Percentiles rank a stretch among this genome's conserved stretches.
These are phyloP conservation scores for Neoaliturus tenellus DNA, from an alignment of 2,888 invertebrate species.

Conservation along the genomic window DNA sequence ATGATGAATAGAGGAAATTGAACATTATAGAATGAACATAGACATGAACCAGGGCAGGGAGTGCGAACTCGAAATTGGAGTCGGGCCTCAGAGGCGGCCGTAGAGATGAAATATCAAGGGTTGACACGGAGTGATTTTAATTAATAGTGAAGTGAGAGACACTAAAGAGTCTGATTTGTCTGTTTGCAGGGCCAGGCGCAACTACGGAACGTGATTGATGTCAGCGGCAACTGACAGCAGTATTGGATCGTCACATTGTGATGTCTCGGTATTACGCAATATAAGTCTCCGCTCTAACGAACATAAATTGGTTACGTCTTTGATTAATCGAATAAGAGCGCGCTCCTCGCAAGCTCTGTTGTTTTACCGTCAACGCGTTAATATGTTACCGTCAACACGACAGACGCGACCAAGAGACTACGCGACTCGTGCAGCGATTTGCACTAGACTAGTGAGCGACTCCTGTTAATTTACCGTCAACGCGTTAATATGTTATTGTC, in stretches of 20 bases:
- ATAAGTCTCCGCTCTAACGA: slow-evolving; percentile 57
- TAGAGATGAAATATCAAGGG: slow-evolving; percentile 16
- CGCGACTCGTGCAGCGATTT: too few species aligned
- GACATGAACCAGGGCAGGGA: too few species aligned
- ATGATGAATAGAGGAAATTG: too few species aligned
- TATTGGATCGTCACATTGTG: slow-evolving; percentile 45
- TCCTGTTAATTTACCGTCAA: slow-evolving; percentile 46
- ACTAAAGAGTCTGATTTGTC: neutral
- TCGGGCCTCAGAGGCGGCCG: too few species aligned
- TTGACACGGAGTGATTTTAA: slow-evolving; percentile 7
- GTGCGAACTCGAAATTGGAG: too few species aligned
- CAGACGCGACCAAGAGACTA: neutral
- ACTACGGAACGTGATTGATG: slow-evolving; percentile 6
- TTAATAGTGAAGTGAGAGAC: slow-evolving; percentile 32
- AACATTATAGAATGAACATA: too few species aligned
- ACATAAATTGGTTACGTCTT: slow-evolving; percentile 62
- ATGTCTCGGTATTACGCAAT: slow-evolving; percentile 50
- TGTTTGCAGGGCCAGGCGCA: neutral
- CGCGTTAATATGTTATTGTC: slow-evolving; percentile 38
- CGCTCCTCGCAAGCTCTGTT: slow-evolving; percentile 42
- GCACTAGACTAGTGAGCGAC: too few species aligned
- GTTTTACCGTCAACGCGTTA: slow-evolving; percentile 44
- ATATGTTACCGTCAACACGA: slow-evolving; percentile 23
- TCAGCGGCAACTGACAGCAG: slow-evolving; percentile 6
- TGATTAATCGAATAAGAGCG: slow-evolving; percentile 62